Evolutionary conservation across 1,140 invertebrate species (phyloP).

Genomic region (Holcopasites calliopsidis): DNA sequence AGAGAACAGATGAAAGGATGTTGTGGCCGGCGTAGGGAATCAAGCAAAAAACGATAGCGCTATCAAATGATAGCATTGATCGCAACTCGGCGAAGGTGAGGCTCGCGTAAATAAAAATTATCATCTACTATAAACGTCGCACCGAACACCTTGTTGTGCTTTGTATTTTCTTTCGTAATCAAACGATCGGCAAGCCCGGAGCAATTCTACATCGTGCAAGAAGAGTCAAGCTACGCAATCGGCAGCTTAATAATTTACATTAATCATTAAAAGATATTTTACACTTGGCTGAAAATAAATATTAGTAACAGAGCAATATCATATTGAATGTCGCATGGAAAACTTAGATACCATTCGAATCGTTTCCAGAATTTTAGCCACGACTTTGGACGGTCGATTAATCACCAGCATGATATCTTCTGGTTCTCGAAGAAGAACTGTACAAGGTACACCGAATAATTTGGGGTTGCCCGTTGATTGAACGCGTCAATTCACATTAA

Average conservation of each 20-base stretch:
- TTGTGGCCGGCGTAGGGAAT: slow-evolving; percentile 48
- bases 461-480: not conserved
- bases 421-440: not conserved
- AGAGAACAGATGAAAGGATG: slow-evolving; percentile 36
- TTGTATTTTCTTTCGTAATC: not conserved
- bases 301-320: no score
- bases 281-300: no score
- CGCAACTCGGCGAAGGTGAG: slow-evolving; percentile 39
- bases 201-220: not conserved
- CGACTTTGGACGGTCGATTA: not conserved
- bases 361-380: not conserved
- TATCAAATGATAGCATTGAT: slow-evolving; percentile 28
- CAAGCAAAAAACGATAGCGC: slow-evolving; percentile 40
- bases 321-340: no score
- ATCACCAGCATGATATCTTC: not conserved
- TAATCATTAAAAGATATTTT: not conserved
- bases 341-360: no score
- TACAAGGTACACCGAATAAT: not conserved
- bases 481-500: slow-evolving; percentile 24
- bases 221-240: no score
- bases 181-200: not conserved
- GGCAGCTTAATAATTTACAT: no score
- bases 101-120: slow-evolving; percentile 38
- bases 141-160: not conserved
- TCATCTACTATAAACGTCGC: not conserved